Conservation (phyloP, 2,888 invertebrate species). For the Agrochola lota region DNA sequence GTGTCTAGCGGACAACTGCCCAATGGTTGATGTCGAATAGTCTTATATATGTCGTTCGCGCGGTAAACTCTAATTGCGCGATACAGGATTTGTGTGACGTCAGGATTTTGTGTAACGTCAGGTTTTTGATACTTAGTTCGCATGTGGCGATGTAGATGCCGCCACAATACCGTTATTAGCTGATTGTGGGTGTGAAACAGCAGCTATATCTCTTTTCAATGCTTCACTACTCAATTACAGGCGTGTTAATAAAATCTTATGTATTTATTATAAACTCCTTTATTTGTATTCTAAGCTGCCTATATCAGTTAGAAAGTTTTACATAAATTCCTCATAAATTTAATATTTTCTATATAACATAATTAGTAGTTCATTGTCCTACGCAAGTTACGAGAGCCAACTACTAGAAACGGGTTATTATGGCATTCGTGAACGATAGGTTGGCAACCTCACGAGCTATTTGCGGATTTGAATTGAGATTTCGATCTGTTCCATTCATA, state of each 20-base stretch:
- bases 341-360: slow-evolving; percentile 41
- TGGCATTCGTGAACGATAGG: slow-evolving; percentile 56
- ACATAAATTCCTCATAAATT: slow-evolving; percentile 29
- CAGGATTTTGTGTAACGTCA: too few relatives aligned
- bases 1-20: too few relatives aligned
- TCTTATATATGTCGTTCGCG: too few relatives aligned
- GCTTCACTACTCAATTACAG: background rate
- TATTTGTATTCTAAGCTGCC: slow-evolving; percentile 12
- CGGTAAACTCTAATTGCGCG: too few relatives aligned
- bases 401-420: slow-evolving; percentile 59
- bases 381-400: slow-evolving; percentile 52
- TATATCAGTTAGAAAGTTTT: slow-evolving; percentile 15
- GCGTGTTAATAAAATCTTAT: background rate
- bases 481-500: slow-evolving; percentile 56
- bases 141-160: too few relatives aligned
- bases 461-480: slow-evolving; percentile 55
- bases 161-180: slow-evolving; percentile 16
- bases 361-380: slow-evolving; percentile 61
- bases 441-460: slow-evolving; percentile 57
- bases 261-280: background rate
- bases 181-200: background rate
- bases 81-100: too few relatives aligned
- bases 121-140: too few relatives aligned
- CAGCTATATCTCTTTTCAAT: background rate
- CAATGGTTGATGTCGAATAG: too few relatives aligned